phyloP scores from a whole-genome alignment of 2,113 vertebrate genomes.

The Camarhynchus parvulus region DNA sequence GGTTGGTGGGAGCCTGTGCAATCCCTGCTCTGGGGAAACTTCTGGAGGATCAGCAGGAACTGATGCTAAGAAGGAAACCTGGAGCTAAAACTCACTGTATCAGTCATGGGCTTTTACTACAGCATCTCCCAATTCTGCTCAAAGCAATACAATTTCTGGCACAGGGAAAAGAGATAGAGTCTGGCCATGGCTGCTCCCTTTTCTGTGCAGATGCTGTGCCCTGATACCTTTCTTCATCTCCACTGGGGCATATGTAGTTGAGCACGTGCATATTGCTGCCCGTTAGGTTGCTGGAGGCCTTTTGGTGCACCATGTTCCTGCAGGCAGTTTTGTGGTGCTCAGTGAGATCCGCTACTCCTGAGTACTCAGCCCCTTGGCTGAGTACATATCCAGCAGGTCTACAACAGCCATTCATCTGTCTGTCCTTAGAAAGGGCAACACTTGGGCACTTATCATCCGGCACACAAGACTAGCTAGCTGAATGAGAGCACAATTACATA shows the following conservation, averaged over 20 bases:
- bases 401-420: neutral
- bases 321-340: neutral
- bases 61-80: neutral
- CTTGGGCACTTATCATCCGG: neutral
- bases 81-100: neutral
- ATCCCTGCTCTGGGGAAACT: neutral
- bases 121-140: neutral
- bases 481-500: neutral
- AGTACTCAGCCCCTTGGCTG: neutral
- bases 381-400: neutral
- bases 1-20: neutral
- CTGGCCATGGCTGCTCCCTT: neutral
- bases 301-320: neutral
- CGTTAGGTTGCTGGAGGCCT: neutral
- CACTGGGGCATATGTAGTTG: neutral
- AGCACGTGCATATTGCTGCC: neutral
- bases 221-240: neutral
- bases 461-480: neutral
- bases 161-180: neutral
- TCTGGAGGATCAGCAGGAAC: neutral
- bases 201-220: neutral
- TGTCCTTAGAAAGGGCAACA: neutral
- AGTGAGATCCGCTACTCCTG: neutral
- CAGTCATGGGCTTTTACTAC: neutral
- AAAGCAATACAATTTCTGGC: neutral